phyloP scores from a whole-genome alignment of 2,888 invertebrate species.

The Tinea semifulvella region DNA sequence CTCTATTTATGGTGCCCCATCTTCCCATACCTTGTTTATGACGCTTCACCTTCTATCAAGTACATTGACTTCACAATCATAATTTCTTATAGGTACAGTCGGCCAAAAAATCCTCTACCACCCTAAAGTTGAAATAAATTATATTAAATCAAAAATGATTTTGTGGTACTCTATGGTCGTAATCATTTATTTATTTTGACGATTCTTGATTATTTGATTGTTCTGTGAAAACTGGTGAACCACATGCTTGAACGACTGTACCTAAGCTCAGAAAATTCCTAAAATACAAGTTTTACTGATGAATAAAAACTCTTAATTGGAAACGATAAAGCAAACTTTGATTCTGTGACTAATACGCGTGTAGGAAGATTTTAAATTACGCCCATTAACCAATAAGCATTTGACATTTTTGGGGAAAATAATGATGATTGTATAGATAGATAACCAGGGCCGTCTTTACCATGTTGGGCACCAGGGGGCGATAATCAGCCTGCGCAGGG shows the following conservation, averaged over 20 bases:
- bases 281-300: slow-evolving; percentile 3
- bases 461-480: too few species aligned
- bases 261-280: neutral
- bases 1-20: slow-evolving; percentile 4
- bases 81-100: neutral
- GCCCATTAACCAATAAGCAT: neutral
- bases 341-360: slow-evolving; percentile 4
- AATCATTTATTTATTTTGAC: too few species aligned
- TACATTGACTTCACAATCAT: slow-evolving; percentile 9
- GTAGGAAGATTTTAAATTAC: neutral
- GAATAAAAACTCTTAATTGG: neutral
- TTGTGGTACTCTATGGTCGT: too few species aligned
- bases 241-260: too few species aligned
- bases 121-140: too few species aligned
- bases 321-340: slow-evolving; percentile 2
- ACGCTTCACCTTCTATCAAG: slow-evolving; percentile 1
- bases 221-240: too few species aligned
- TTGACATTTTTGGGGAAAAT: slow-evolving; percentile 1
- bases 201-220: too few species aligned
- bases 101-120: too few species aligned
- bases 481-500: too few species aligned
- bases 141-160: too few species aligned
- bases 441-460: too few species aligned
- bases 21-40: slow-evolving; percentile 11
- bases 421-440: neutral